phyloP scores from a whole-genome alignment of 2,888 invertebrate species.

The Drosophila bunnanda region DNA sequence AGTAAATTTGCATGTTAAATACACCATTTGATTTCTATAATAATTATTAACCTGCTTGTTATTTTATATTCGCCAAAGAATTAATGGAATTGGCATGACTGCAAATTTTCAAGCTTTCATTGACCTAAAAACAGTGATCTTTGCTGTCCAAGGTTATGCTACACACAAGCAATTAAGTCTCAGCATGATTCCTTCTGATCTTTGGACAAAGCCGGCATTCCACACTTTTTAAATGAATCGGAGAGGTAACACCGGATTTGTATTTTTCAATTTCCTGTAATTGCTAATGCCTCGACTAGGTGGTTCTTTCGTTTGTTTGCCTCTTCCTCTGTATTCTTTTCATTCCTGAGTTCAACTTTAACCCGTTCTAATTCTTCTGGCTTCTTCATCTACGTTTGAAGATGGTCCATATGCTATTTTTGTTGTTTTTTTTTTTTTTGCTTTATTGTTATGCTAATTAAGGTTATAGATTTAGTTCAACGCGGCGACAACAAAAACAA shows the following conservation, averaged over 20 bases:
- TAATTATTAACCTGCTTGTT: no score
- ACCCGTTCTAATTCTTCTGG: slow-evolving; percentile 68
- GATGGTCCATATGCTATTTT: slow-evolving; percentile 50
- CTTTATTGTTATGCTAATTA: slow-evolving; percentile 79
- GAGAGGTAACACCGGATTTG: slow-evolving; percentile 40
- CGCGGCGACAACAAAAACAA: slow-evolving; percentile 33
- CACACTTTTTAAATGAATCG: slow-evolving; percentile 17
- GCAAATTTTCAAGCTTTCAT: slow-evolving; percentile 10
- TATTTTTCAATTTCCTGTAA: slow-evolving; percentile 32
- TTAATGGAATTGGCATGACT: neutral
- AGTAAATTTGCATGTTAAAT: no score
- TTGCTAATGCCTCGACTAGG: slow-evolving; percentile 12
- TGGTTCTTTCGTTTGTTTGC: neutral
- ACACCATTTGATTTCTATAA: no score
- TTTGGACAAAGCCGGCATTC: slow-evolving; percentile 12
- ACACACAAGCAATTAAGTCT: slow-evolving; percentile 14
- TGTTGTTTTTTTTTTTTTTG: slow-evolving; percentile 46
- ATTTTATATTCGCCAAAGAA: neutral
- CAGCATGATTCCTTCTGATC: slow-evolving; percentile 13
- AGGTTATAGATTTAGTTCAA: slow-evolving; percentile 76
- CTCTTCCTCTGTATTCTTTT: neutral
- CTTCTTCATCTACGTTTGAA: slow-evolving; percentile 56
- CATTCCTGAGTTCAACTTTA: slow-evolving; percentile 31
- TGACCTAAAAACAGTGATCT: slow-evolving; percentile 22
- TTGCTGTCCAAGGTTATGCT: slow-evolving; percentile 8